Base-by-base conservation (phyloP, 2,888 invertebrate genomes). In the Gymnoscelis rufifasciata region DNA sequence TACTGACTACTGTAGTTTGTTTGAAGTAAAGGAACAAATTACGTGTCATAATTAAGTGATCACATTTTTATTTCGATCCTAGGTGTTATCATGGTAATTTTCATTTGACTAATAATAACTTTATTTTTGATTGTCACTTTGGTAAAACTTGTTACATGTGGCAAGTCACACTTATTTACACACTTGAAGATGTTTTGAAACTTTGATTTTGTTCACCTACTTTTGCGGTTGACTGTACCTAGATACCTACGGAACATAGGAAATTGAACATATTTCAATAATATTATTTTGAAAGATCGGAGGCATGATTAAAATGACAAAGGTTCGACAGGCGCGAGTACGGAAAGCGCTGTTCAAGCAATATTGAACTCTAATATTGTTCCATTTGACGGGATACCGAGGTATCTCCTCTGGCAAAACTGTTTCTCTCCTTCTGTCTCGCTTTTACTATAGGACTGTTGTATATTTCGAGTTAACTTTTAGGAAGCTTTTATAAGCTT, bases 231-330 rank as follows among this genome's bases (percentile, higher is more conserved):
- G n/a, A n/a, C n/a, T n/a, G n/a, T n/a, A n/a, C n/a, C n/a, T n/a
- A n/a, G n/a, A n/a, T 19, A 19, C 61, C 69, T 71, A 70, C 72
- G 61, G 73, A 75, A 71, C 69, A 64, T 71, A 77, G 84, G 86
- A 87, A 84, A 86, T 86, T 83, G 82, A 83, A 86, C 84, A 86
- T 87, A 86, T 86, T 84, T 87, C 84, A 87, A 87, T 86, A 83
- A 83, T 74, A 80, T 86, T 80, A 86, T 84, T 83, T 84, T 76
- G 81, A 77, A 82, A 84, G 84, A 86, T 87, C 83, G 83, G 84
- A 84, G 84, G 74, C 74, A 68, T 74, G 86, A 86, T 86, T 83
- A 84, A 77, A 83, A 83, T 87, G 86, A 87, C 87, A 87, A 83
- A 87, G 87, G 86, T 86, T 84, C 83, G 84, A 84, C 84, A 81